These are phyloP conservation scores for Mugil cephalus DNA, from an alignment of 2,113 vertebrate genomes.

Conservation along the genomic window DNA sequence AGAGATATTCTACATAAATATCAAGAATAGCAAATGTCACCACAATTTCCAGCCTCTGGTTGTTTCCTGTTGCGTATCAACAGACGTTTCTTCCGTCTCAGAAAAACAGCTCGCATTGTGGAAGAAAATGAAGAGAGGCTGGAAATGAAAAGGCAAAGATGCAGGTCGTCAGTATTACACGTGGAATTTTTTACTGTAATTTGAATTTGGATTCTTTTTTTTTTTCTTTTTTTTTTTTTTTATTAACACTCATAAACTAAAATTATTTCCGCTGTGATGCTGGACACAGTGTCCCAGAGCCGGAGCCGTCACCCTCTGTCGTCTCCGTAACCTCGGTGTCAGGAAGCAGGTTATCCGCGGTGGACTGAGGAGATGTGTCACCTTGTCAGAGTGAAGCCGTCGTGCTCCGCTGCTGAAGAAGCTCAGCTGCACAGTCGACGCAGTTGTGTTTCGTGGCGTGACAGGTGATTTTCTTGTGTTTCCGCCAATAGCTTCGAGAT, in stretches of 20 bases:
- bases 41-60: slow-evolving; percentile 21
- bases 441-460: slow-evolving; percentile 6
- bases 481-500: neutral
- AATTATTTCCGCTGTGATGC: slow-evolving; percentile 18
- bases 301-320: slow-evolving; percentile 23
- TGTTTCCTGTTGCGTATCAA: slow-evolving; percentile 52
- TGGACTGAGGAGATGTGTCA: slow-evolving; percentile 59
- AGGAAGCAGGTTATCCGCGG: slow-evolving; percentile 46
- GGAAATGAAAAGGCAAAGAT: slow-evolving; percentile 42
- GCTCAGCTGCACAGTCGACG: slow-evolving; percentile 20
- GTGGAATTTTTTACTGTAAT: no score
- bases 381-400: slow-evolving; percentile 49
- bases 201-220: neutral
- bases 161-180: slow-evolving; percentile 2
- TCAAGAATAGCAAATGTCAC: slow-evolving; percentile 46
- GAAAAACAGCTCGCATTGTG: slow-evolving; percentile 40
- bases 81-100: slow-evolving; percentile 38
- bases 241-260: slow-evolving; percentile 33
- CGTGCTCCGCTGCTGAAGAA: slow-evolving; percentile 35
- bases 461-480: neutral
- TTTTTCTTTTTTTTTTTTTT: slow-evolving; percentile 14
- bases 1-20: slow-evolving; percentile 3
- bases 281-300: slow-evolving; percentile 22
- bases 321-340: slow-evolving; percentile 47
- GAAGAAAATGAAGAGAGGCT: slow-evolving; percentile 29